Evolutionary conservation across 2,113 vertebrate species (phyloP).

Genomic region (Elanus axillaris): DNA sequence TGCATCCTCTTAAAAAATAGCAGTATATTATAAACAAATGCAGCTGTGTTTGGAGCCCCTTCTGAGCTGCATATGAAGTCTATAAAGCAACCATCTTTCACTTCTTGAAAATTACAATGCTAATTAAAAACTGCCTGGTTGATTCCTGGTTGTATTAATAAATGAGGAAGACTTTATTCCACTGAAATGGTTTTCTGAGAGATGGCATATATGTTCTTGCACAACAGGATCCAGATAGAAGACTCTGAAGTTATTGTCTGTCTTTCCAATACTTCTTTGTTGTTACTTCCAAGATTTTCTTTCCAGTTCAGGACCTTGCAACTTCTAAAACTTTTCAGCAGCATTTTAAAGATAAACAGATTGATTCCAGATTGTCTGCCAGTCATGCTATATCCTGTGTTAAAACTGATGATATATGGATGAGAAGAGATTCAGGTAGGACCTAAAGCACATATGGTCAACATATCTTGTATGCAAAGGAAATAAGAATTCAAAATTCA

Average conservation of each 20-base stretch:
- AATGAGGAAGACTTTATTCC: slow-evolving; percentile 15
- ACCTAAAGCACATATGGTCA: slow-evolving; percentile 54
- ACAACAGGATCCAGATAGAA: slow-evolving; percentile 34
- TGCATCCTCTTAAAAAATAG: slow-evolving; percentile 61
- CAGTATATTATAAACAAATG: slow-evolving; percentile 34
- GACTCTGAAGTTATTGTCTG: slow-evolving; percentile 21
- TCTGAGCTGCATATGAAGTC: slow-evolving; percentile 72
- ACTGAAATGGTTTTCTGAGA: slow-evolving; percentile 40
- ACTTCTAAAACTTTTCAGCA: slow-evolving; percentile 61
- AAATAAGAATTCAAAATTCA: slow-evolving; percentile 12
- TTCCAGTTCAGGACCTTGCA: slow-evolving; percentile 51
- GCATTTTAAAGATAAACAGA: slow-evolving; percentile 66
- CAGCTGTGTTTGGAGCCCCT: slow-evolving; percentile 22
- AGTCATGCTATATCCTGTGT: slow-evolving; percentile 53
- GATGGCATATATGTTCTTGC: background rate
- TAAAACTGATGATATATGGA: slow-evolving; percentile 38
- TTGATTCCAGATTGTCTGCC: slow-evolving; percentile 63
- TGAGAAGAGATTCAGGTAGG: slow-evolving; percentile 54
- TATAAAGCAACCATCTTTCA: slow-evolving; percentile 48
- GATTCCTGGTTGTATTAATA: slow-evolving; percentile 42
- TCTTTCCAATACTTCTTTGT: slow-evolving; percentile 57
- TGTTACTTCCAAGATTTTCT: slow-evolving; percentile 60
- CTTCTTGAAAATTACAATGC: slow-evolving; percentile 50
- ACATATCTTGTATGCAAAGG: slow-evolving; percentile 12
- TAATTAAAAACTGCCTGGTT: slow-evolving; percentile 47